A percentile compares a stretch with the other conserved stretches of the same genome.
Evolutionary conservation across 2,113 vertebrate genomes (phyloP).

Genomic region (Formicarius rufipectus): DNA sequence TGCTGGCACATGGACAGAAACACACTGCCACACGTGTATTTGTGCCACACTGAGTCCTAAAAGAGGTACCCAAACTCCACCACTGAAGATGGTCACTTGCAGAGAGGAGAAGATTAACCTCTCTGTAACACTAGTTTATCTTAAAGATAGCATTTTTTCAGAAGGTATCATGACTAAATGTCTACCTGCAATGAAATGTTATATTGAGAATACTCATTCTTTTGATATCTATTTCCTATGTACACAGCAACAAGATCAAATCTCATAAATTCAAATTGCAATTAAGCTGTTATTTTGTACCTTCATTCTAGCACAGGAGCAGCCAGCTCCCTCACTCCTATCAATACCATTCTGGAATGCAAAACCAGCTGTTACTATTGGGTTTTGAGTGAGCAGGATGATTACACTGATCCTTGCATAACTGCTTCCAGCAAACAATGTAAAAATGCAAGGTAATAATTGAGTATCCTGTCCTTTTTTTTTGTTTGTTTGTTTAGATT

Average conservation of each 20-base stretch:
- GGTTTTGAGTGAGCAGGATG: not conserved
- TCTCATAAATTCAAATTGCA: not conserved
- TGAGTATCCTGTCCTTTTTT: constrained; percentile 67
- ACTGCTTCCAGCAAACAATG: not conserved
- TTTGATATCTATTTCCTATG: not conserved
- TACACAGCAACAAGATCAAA: not conserved
- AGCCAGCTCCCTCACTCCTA: constrained; percentile 8
- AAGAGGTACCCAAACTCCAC: not conserved
- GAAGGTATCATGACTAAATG: not conserved
- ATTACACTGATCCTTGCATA: not conserved
- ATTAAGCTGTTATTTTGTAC: not conserved
- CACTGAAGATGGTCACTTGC: not conserved
- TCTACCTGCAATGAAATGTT: not conserved
- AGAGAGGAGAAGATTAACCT: not conserved
- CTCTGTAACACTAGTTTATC: too few species aligned
- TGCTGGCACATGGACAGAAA: not conserved
- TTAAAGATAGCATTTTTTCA: not conserved
- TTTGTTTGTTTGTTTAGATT: constrained; percentile 57
- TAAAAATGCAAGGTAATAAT: not conserved
- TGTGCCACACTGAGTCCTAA: not conserved
- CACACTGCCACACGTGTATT: rapidly evolving
- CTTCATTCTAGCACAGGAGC: not conserved
- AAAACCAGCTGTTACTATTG: not conserved
- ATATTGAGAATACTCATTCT: not conserved
- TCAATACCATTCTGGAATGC: constrained; percentile 64